These are phyloP conservation scores for Athene noctua DNA, from an alignment of 2,113 vertebrate genomes.

Conservation along the genomic window DNA sequence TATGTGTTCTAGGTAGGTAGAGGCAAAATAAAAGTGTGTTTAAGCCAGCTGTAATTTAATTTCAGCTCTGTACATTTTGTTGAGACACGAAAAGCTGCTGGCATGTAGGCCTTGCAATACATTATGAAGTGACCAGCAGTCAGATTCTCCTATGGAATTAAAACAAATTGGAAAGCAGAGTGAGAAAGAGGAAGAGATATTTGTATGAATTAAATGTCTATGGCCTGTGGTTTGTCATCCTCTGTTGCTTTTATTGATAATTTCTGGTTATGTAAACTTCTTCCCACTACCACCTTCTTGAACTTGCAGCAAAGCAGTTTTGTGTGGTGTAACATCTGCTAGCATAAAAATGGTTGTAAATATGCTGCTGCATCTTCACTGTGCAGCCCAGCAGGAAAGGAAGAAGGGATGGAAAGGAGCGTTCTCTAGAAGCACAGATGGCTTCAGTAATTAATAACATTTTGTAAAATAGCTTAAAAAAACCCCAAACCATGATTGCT, in stretches of 20 bases:
- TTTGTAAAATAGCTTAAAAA: not conserved
- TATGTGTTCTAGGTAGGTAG: slow-evolving; percentile 5
- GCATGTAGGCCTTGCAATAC: not conserved
- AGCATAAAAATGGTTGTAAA: not conserved
- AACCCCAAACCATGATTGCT: not conserved
- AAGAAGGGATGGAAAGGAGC: not conserved
- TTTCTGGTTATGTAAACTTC: not conserved
- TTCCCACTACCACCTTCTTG: slow-evolving; percentile 14
- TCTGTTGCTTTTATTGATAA: slow-evolving; percentile 1
- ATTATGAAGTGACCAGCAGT: not conserved
- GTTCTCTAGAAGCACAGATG: not conserved
- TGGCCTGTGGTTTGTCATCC: not conserved
- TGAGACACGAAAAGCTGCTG: slow-evolving; percentile 10
- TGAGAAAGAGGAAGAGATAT: not conserved
- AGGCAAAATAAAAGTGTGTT: not conserved
- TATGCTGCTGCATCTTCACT: not conserved
- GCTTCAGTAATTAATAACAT: not conserved
- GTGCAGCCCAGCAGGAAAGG: not conserved
- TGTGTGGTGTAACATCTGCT: slow-evolving; percentile 1
- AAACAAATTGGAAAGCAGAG: not conserved
- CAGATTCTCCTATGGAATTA: not conserved
- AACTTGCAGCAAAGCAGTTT: slow-evolving; percentile 25
- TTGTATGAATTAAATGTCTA: not conserved
- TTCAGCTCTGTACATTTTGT: not conserved
- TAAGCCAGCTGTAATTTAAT: slow-evolving; percentile 14